A percentile compares a stretch with the other conserved stretches of the same genome.
phyloP scores from a whole-genome alignment of 2,113 vertebrate species.

The Pseudorasbora parva region DNA sequence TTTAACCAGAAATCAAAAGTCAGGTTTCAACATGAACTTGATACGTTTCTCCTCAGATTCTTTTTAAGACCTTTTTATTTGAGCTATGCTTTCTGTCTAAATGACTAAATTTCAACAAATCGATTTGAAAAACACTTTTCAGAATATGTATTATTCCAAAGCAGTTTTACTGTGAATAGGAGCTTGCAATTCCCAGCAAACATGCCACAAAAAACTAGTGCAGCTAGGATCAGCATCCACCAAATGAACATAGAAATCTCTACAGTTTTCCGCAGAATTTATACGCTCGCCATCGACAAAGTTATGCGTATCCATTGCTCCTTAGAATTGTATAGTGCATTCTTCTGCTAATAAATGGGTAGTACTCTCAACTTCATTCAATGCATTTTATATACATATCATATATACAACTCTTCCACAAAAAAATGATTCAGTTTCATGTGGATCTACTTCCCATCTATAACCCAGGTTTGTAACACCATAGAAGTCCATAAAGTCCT shows the following conservation, averaged over 20 bases:
- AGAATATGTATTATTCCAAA: slow-evolving; percentile 5
- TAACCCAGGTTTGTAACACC: too few species aligned
- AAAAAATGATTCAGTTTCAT: background rate
- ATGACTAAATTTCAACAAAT: background rate
- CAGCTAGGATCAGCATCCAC: background rate
- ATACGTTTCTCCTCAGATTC: background rate
- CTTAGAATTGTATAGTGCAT: background rate
- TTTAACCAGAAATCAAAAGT: background rate
- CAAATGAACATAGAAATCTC: background rate
- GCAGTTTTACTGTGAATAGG: background rate
- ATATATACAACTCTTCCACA: background rate
- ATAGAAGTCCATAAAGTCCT: too few species aligned
- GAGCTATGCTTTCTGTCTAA: background rate
- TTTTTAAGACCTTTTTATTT: background rate
- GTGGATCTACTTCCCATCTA: background rate
- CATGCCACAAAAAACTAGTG: background rate
- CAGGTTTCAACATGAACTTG: background rate
- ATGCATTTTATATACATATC: background rate
- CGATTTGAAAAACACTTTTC: background rate
- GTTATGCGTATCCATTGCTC: background rate
- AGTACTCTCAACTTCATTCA: background rate
- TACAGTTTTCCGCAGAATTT: background rate
- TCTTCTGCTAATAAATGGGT: background rate
- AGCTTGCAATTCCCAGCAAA: background rate
- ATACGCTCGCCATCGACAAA: background rate